A percentile compares a stretch with the other conserved stretches of the same genome.
Conservation (phyloP, 2,113 vertebrate genomes). For the Pelvicachromis taeniatus region DNA sequence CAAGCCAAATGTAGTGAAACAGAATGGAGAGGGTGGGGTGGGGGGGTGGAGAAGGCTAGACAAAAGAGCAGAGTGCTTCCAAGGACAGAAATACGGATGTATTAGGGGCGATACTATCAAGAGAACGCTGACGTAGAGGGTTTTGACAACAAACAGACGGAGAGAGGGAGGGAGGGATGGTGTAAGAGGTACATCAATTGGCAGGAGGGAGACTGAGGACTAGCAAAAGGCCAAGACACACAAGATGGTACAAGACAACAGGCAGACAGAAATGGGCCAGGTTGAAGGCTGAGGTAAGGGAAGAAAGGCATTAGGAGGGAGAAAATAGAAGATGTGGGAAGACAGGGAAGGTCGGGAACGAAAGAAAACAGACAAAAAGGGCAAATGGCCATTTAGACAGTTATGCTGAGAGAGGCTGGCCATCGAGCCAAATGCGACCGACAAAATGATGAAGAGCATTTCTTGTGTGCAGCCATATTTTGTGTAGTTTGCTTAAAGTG, state of each 20-base stretch:
- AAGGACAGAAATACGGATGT: background rate
- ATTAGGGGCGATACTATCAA: background rate
- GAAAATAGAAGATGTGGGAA: background rate
- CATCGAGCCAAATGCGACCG: background rate
- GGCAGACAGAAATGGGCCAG: constrained; percentile 54
- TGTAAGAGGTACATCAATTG: constrained; percentile 22
- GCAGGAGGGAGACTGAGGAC: constrained; percentile 40
- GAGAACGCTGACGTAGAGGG: background rate
- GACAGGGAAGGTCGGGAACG: constrained; percentile 13
- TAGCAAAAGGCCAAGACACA: constrained; percentile 35
- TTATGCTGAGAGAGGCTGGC: constrained; percentile 1
- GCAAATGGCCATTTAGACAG: constrained; percentile 18
- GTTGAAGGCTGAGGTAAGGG: constrained; percentile 42
- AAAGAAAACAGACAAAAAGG: constrained; percentile 16
- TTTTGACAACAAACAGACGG: constrained; percentile 49
- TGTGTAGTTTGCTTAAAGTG: background rate
- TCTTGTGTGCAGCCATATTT: accelerated
- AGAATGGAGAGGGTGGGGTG: background rate
- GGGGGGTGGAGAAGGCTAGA: background rate
- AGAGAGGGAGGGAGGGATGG: background rate
- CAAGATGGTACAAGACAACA: constrained; percentile 53
- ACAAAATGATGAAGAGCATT: background rate
- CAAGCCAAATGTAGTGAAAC: background rate
- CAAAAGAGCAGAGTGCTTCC: background rate
- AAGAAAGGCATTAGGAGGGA: background rate